Evolutionary conservation across 2,888 invertebrate species (phyloP), one percentile per base, ranked within the genome.

Genomic region (Encarsia formosa): DNA sequence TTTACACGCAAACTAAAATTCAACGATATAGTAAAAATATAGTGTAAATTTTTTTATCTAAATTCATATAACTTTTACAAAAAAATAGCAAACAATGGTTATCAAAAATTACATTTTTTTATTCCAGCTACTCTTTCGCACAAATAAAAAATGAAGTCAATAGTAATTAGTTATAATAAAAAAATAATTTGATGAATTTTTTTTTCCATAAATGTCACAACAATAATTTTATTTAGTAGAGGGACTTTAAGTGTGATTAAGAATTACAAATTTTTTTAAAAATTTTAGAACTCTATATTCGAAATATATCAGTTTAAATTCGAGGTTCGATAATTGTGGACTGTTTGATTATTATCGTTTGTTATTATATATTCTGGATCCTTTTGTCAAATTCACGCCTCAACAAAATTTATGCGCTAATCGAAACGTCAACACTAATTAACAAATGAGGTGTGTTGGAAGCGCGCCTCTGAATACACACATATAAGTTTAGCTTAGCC

Each of bases 401-500:
- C 57, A 64, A 61, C 58, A 64, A 63, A 66, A 64, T 62, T 60
- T 59, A 62, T 62, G 61, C 54, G 58, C 59, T 63, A 64, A 58
- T 60, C 57, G 57, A 65, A 61, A 55, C 40, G 45, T 48, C 61
- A 60, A 61, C 58, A 68, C 61, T 66, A 67, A 65, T 66, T 58
- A 69, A 70, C 63, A 66, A 65, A 66, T 63, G 52, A 64, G 62
- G 39, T 18, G 35, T 61, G 64, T 59, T 58, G 56, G 35, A 55
- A 18, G 62, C 65, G 65, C 60, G 62, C 65, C 64, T 62, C 68
- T 67, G 61, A 59, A 52, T 58, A 48, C 31, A 46, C 49, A 57
- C 50, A 57, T 49, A 48, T 51, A 50, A 34, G 46, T 52, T 49
- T 54, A 52, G 43, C 52, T 52, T 52, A 43, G 50, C 49, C 56